Evolutionary conservation across 2,888 invertebrate genomes (phyloP), one percentile per base, ranked within the genome.

Genomic region (Piscicola geometra): DNA sequence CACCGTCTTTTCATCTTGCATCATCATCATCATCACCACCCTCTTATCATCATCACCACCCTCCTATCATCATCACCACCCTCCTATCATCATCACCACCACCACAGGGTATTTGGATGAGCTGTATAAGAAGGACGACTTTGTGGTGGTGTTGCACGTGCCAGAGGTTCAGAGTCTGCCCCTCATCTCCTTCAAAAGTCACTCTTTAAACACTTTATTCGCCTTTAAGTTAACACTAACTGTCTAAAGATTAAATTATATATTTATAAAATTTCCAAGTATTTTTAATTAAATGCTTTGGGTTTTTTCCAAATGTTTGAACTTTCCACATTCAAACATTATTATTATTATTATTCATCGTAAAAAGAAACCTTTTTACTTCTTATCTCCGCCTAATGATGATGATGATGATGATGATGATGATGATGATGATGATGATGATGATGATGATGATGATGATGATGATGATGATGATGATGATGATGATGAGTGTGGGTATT

Each of bases 121-220:
- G 30, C 28, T 79, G n/a, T 66, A 75, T 71, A 68, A 70, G 36
- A 75, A 74, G 1, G 75, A 76, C 25, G 78, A 78, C 52, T 18
- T 50, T 21, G 76, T 79, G 18, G 72, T 79, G 67, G 70, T 79
- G 25, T 67, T 74, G 25, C 79, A 79, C 70, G 75, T 78, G 33
- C 79, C 79, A 9, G 79, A 79, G 70, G 52, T 76, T 2, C 78
- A 77, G 1, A 70, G 74, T 25, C 74, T 79, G 21, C 79, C 78
- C 5, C 47, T 76, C 64, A 76, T 79, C 76, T 77, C 78, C 28
- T 78, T 79, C 76, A 79, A 77, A 77, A 60, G 79, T 79, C 25
- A 56, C n/a, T 47, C 9, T 15, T 47, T 21, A 47, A 21, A 15
- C 9, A 15, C 21, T 15, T 47, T 47, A 15, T 47, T 47, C 9